Conservation (phyloP, 2,797 vertebrate genomes). For the Gymnoscopelus microlampas region DNA sequence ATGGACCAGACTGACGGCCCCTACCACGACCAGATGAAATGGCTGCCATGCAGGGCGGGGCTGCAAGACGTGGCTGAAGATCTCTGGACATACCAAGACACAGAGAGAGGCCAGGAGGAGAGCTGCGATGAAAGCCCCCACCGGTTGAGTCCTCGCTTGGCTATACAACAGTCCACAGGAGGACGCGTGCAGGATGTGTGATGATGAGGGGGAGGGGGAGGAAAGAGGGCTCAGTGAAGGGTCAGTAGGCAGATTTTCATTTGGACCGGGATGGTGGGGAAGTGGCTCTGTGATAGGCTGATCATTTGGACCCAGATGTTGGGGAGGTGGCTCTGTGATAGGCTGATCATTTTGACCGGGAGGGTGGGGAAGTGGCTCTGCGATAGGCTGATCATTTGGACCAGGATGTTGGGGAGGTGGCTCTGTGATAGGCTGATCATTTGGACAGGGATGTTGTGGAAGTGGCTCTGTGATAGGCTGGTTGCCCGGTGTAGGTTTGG, state of each 20-base stretch:
- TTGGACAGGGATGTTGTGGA: too few relatives aligned
- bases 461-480: not conserved
- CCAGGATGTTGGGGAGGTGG: too few relatives aligned
- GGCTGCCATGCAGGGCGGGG: conserved; percentile 69
- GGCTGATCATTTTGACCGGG: not conserved
- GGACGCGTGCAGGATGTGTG: too few relatives aligned
- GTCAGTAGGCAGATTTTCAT: too few relatives aligned
- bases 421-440: too few relatives aligned
- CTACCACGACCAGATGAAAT: conserved; percentile 58
- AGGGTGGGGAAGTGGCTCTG: not conserved
- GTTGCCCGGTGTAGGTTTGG: not conserved
- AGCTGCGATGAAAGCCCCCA: conserved; percentile 73
- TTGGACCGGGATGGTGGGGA: too few relatives aligned
- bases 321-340: too few relatives aligned
- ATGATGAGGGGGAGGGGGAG: too few relatives aligned
- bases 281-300: too few relatives aligned
- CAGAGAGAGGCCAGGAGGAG: conserved; percentile 78
- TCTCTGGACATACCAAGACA: conserved; percentile 68
- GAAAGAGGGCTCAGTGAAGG: too few relatives aligned
- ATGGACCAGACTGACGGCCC: conserved; percentile 66
- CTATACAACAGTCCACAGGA: conserved; percentile 43
- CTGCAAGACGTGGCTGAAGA: conserved; percentile 66
- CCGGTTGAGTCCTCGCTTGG: conserved; percentile 54
- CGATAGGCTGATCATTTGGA: not conserved
- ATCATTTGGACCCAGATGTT: too few relatives aligned